Base-by-base conservation (phyloP, 1,140 invertebrate genomes). In the Thaumetopoea pityocampa region DNA sequence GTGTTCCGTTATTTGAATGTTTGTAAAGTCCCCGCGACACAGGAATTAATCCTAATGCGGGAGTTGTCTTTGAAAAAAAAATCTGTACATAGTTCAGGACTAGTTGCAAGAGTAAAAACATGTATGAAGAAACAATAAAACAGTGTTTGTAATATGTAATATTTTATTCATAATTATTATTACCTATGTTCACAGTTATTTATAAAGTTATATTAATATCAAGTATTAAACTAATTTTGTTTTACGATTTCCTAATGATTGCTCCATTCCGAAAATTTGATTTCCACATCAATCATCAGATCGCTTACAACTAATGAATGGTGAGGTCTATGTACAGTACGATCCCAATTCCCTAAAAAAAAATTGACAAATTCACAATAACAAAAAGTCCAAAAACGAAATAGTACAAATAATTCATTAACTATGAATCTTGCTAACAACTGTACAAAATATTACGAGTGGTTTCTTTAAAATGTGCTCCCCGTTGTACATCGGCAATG, bases 181-280 rank as follows among this genome's bases (percentile, higher is more conserved):
- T 84, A 85, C 69, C 81, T 85, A 85, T 84, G 79, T 85, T 82
- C 80, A 85, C 80, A 86, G 78, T 85, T 85, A 86, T 85, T 86
- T 85, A 85, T 86, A 85, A 85, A 86, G 85, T 86, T 86, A 85
- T 86, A 85, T 85, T 85, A 86, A 86, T 86, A 86, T 86, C 85
- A 85, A 85, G 70, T 84, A 81, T 80, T 82, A 81, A 63, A 61
- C 78, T 82, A 81, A 77, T 56, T 81, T 85, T 84, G 72, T 78
- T 85, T 81, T 79, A 83, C 72, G 74, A 82, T 72, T 72, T 65
- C 67, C 83, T 80, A 85, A 83, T 76, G 83, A 86, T 85, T 86
- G 83, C 76, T 85, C 71, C 71, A 70, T 78, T 85, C 79, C 85
- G 82, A 85, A 85, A 82, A 77, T 80, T 80, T 84, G 45, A 84